These are phyloP conservation scores for Semnopithecus entellus DNA, from an alignment of 2,113 vertebrate genomes.

Conservation along the genomic window DNA sequence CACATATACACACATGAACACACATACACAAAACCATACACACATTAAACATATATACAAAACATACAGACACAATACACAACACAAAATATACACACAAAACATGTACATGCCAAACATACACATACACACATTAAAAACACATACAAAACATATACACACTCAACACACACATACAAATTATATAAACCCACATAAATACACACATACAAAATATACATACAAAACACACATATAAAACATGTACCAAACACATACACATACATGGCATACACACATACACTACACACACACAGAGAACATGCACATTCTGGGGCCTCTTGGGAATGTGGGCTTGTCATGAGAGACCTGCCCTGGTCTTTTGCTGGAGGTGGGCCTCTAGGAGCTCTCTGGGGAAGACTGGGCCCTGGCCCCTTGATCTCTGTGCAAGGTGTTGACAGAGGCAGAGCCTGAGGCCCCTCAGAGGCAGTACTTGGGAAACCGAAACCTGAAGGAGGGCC, in stretches of 20 bases:
- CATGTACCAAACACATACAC: not conserved
- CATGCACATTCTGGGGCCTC: too few species aligned
- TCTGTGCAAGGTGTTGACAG: not conserved
- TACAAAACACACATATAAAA: not conserved
- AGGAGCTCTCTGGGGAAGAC: not conserved
- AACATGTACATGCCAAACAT: not conserved
- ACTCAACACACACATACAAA: not conserved
- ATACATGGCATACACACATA: not conserved
- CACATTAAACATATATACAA: not conserved
- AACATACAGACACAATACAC: not conserved
- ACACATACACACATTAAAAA: not conserved
- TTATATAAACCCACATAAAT: not conserved
- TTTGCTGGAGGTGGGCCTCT: not conserved
- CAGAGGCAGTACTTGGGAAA: not conserved
- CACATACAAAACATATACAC: not conserved
- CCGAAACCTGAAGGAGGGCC: not conserved
- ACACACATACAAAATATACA: not conserved
- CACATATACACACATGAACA: not conserved
- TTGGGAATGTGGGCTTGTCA: not conserved
- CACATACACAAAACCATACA: not conserved
- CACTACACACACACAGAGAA: not conserved
- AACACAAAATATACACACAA: not conserved
- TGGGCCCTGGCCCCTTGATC: accelerated
- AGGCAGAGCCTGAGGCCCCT: not conserved
- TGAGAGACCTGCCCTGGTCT: not conserved